These are phyloP conservation scores for Halichondria panicea DNA, from an alignment of 37 sponge, comb jelly and placozoan species.

Conservation along the genomic window DNA sequence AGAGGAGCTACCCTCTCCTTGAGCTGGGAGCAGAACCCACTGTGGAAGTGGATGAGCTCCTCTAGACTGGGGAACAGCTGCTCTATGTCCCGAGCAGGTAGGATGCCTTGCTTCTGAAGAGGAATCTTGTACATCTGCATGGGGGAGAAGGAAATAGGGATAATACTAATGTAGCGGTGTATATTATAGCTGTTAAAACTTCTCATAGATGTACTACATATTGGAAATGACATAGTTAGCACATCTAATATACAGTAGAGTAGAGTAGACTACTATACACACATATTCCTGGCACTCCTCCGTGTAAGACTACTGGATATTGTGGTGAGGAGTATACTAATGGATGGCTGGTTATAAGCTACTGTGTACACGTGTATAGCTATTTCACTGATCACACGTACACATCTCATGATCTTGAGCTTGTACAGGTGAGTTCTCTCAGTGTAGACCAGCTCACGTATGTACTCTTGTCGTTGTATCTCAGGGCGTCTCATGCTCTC, in stretches of 20 bases:
- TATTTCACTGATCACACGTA: slow-evolving; percentile 38
- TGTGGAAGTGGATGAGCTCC: slow-evolving; percentile 68
- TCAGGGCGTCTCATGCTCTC: slow-evolving; percentile 51
- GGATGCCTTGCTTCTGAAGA: slow-evolving; percentile 41
- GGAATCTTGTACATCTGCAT: slow-evolving; percentile 76
- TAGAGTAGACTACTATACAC: too few species aligned
- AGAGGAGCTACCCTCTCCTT: slow-evolving; percentile 25
- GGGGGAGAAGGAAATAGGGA: not conserved
- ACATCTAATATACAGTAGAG: too few species aligned
- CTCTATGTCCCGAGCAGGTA: slow-evolving; percentile 40
- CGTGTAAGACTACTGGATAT: too few species aligned
- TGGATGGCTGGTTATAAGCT: too few species aligned
- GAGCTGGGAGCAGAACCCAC: slow-evolving; percentile 45
- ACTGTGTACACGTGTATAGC: too few species aligned
- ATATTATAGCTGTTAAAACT: too few species aligned
- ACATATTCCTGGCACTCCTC: too few species aligned
- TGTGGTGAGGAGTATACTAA: too few species aligned
- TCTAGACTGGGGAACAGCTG: slow-evolving; percentile 83
- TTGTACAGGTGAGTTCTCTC: slow-evolving; percentile 83
- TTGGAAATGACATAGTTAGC: too few species aligned
- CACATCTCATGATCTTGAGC: slow-evolving; percentile 78
- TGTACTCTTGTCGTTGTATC: slow-evolving; percentile 71
- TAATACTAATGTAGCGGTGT: too few species aligned
- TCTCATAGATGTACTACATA: too few species aligned
- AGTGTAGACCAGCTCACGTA: slow-evolving; percentile 81